Percentiles rank a stretch among this genome's conserved stretches.
These are phyloP conservation scores for Harpagifer antarcticus DNA, from an alignment of 2,797 vertebrate species.

Conservation along the genomic window DNA sequence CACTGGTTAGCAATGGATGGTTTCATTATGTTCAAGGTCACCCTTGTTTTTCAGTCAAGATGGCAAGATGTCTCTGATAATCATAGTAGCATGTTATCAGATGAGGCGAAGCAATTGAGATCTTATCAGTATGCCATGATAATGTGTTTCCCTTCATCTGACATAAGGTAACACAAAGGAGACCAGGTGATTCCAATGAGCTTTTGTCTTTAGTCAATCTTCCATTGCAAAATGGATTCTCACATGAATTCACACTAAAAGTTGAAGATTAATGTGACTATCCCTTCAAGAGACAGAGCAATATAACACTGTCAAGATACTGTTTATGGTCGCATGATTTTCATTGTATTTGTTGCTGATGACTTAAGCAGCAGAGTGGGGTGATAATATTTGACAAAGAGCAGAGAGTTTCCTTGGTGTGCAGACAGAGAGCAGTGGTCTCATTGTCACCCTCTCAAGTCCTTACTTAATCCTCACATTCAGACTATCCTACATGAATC, in stretches of 20 bases:
- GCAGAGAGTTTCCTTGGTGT: constrained; percentile 40
- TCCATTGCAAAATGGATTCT: constrained; percentile 55
- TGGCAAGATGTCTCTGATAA: constrained; percentile 78
- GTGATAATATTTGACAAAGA: constrained; percentile 56
- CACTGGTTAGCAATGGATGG: neutral
- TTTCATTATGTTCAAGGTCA: constrained; percentile 71
- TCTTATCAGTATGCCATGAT: constrained; percentile 74
- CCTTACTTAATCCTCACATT: constrained; percentile 54
- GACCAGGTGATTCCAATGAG: constrained; percentile 52
- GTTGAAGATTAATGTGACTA: constrained; percentile 50
- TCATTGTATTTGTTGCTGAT: constrained; percentile 59
- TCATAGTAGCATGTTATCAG: constrained; percentile 78
- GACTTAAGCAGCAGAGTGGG: constrained; percentile 38
- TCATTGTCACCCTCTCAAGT: constrained; percentile 24
- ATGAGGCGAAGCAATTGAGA: constrained; percentile 74
- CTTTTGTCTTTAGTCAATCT: constrained; percentile 52
- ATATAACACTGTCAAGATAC: constrained; percentile 37
- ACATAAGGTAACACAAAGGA: constrained; percentile 69
- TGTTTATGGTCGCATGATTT: constrained; percentile 63
- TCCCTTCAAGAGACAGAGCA: constrained; percentile 8
- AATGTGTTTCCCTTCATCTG: constrained; percentile 60
- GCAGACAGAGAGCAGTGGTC: constrained; percentile 25
- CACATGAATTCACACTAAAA: constrained; percentile 61
- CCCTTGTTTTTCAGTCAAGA: constrained; percentile 65
- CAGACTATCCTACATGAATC: constrained; percentile 29